These are phyloP conservation scores for Drosophila sulfurigaster DNA, from an alignment of 1,140 invertebrate genomes.

Conservation along the genomic window DNA sequence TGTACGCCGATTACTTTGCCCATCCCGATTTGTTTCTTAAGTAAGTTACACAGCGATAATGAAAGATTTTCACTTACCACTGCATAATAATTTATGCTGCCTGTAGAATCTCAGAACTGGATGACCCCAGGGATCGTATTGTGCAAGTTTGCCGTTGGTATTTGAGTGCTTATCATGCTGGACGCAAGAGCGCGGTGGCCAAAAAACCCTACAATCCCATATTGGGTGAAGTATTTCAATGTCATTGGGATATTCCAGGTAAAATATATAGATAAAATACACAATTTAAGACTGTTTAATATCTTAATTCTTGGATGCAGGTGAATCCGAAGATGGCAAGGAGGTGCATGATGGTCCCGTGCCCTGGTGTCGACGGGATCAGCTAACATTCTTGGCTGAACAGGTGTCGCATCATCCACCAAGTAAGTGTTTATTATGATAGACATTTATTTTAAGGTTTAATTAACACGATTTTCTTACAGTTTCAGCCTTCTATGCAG, in stretches of 20 bases:
- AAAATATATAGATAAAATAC: neutral
- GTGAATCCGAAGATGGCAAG: conserved; percentile 52
- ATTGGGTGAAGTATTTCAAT: conserved; percentile 96
- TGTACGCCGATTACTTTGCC: conserved; percentile 99
- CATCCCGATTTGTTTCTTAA: conserved; percentile 98
- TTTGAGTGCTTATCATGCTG: conserved; percentile 98
- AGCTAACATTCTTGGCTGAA: conserved; percentile 97
- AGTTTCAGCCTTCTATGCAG: conserved; percentile 99
- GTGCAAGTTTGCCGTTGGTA: conserved; percentile 97
- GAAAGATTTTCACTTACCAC: neutral
- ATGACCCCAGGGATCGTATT: conserved; percentile 95
- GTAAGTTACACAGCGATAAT: conserved; percentile 86
- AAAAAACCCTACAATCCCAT: conserved; percentile 99
- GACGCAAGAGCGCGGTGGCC: conserved; percentile 96
- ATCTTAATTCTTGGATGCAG: conserved; percentile 27
- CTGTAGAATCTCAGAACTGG: conserved; percentile 92
- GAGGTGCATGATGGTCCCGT: conserved; percentile 91
- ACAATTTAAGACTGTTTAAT: neutral
- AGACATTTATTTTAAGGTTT: accelerated
- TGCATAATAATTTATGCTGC: neutral
- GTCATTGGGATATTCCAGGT: conserved; percentile 91
- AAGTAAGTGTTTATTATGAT: conserved; percentile 86
- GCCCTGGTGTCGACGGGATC: conserved; percentile 92
- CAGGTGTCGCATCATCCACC: conserved; percentile 99
- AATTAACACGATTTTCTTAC: conserved; percentile 36